Evolutionary conservation across 1,140 invertebrate species (phyloP).

Genomic region (Papilio machaon): DNA sequence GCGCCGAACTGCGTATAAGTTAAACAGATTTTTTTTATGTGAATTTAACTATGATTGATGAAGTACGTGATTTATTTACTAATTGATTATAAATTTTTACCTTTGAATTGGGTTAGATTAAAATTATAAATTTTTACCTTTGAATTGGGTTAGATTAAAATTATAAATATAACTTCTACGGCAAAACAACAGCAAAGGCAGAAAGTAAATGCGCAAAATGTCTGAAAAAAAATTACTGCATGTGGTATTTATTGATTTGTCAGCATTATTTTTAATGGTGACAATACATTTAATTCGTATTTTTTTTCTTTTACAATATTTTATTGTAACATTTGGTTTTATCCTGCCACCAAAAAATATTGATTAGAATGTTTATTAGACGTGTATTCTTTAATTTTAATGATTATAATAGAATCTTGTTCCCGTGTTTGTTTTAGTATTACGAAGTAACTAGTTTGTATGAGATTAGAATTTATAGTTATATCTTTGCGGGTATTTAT

Average conservation of each 20-base stretch:
- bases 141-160: background rate
- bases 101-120: background rate
- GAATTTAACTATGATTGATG: background rate
- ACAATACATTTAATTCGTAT: conserved; percentile 8
- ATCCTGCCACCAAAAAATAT: conserved; percentile 20
- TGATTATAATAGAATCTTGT: background rate
- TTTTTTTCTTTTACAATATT: conserved; percentile 14
- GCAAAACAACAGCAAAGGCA: background rate
- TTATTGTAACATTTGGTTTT: conserved; percentile 19
- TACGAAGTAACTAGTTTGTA: conserved; percentile 64
- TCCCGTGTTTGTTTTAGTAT: conserved; percentile 53
- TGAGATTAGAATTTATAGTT: conserved; percentile 76
- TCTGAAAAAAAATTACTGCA: background rate
- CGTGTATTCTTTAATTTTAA: background rate
- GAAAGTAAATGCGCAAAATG: conserved; percentile 1
- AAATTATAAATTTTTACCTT: background rate
- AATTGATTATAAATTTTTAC: background rate
- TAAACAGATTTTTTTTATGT: background rate
- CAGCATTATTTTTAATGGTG: background rate
- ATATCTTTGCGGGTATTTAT: conserved; percentile 68
- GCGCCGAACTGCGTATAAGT: background rate
- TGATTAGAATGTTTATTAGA: conserved; percentile 12
- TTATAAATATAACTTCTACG: background rate
- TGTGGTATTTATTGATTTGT: background rate
- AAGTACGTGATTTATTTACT: background rate